Evolutionary conservation across 2,113 vertebrate species (phyloP).

Genomic region (Perccottus glenii): DNA sequence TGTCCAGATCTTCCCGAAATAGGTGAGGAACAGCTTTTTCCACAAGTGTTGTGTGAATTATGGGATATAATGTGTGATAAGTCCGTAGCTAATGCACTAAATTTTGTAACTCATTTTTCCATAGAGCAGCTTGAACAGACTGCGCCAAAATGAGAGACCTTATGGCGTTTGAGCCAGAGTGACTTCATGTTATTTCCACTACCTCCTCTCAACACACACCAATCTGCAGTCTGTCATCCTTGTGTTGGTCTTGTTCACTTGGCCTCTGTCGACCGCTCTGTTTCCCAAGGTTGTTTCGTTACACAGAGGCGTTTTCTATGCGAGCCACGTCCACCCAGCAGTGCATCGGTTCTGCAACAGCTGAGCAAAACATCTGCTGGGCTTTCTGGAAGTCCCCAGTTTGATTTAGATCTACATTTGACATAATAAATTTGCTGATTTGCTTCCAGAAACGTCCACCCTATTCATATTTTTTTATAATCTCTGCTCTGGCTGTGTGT

Average conservation of each 20-base stretch:
- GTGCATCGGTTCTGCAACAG: slow-evolving; percentile 62
- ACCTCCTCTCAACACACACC: slow-evolving; percentile 34
- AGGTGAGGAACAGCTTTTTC: too few relatives aligned
- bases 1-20: background rate
- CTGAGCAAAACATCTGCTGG: slow-evolving; percentile 71
- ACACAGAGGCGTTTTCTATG: slow-evolving; percentile 48
- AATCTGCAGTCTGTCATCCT: slow-evolving; percentile 46
- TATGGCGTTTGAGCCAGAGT: slow-evolving; percentile 25
- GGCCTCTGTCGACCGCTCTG: slow-evolving; percentile 21
- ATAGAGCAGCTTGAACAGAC: background rate
- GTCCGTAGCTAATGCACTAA: slow-evolving; percentile 9
- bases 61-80: slow-evolving; percentile 15
- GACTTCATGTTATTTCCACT: slow-evolving; percentile 60
- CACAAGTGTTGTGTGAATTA: background rate
- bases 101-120: slow-evolving; percentile 10
- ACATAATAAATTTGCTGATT: slow-evolving; percentile 63
- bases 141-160: slow-evolving; percentile 32
- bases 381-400: slow-evolving; percentile 22
- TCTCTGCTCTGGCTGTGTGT: slow-evolving; percentile 33
- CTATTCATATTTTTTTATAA: slow-evolving; percentile 21
- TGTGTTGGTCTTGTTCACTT: slow-evolving; percentile 35
- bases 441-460: slow-evolving; percentile 54
- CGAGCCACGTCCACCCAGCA: slow-evolving; percentile 55
- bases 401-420: slow-evolving; percentile 57
- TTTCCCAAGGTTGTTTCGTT: slow-evolving; percentile 64